Evolutionary conservation across 1,140 invertebrate genomes (phyloP), one percentile per base, ranked within the genome.

Genomic region (Sminthurinus signatus): DNA sequence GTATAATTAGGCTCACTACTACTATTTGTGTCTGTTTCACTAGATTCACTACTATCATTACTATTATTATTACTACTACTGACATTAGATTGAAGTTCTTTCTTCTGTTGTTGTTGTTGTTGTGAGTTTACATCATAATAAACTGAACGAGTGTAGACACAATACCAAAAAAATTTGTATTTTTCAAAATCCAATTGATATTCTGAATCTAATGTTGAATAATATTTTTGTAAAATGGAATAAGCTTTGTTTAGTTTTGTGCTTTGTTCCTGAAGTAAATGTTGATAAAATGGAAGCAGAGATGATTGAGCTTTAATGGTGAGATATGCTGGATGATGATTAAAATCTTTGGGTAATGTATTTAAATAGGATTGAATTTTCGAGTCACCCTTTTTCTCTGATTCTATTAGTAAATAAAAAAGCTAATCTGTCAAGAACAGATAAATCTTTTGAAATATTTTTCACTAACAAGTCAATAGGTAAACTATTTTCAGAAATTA

Each of bases 61-160:
- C 39, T n/a, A 10, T n/a, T 42, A 10, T 42, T n/a, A 10, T 42
- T 42, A 10, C n/a, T n/a, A n/a, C n/a, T n/a, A n/a, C n/a, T n/a
- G n/a, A n/a, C n/a, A n/a, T n/a, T n/a, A n/a, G n/a, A n/a, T n/a
- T n/a, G n/a, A n/a, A 8, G 46, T 19, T 48, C 21, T 19, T 48
- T 8, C 8, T 19, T 48, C 46, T 39, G 14, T 14, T 39, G 8
- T 43, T 15, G 51, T 56, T 59, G 10, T 19, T 48, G 46, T n/a
- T n/a, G n/a, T 36, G 32, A 36, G 15, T 48, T 48, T 5, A 10
- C 19, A 12, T 62, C 52, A 55, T 55, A 71, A 73, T 76, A 83
- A 19, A 91, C 83, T 58, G 84, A 84, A 70, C 89, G 79, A 1
- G 88, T 88, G 77, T 90, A 89, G 1, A 91, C 86, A 65, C 83